Evolutionary conservation across 2,888 invertebrate genomes (phyloP).

Genomic region (Thera britannica): DNA sequence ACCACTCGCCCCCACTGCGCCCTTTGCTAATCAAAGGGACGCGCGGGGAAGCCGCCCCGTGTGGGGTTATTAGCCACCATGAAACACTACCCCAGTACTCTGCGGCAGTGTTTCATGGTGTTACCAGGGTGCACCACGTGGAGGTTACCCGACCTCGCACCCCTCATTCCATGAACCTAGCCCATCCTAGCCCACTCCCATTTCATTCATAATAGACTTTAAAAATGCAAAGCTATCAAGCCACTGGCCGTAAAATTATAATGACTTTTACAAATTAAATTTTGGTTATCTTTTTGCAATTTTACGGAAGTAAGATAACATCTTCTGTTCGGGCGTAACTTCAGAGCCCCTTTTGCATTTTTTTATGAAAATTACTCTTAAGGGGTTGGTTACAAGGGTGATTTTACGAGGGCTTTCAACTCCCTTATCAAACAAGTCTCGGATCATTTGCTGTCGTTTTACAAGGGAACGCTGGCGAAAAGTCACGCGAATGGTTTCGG

Average conservation of each 20-base stretch:
- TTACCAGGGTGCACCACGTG: too few species aligned
- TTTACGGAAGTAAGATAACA: conserved; percentile 39
- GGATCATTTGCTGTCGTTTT: conserved; percentile 68
- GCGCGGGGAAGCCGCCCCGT: too few species aligned
- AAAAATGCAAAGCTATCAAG: conserved; percentile 32
- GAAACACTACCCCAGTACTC: too few species aligned
- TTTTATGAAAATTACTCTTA: conserved; percentile 13
- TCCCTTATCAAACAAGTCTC: conserved; percentile 50
- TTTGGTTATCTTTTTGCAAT: conserved; percentile 42
- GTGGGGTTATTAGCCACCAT: too few species aligned
- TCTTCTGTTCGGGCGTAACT: conserved; percentile 45
- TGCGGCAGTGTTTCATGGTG: too few species aligned
- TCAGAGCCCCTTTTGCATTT: conserved; percentile 36
- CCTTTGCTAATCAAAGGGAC: too few species aligned
- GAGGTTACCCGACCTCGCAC: too few species aligned
- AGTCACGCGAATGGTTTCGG: conserved; percentile 67
- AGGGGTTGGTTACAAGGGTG: conserved; percentile 16
- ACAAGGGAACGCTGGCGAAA: conserved; percentile 61
- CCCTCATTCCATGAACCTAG: conserved; percentile 11
- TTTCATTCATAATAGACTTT: conserved; percentile 27
- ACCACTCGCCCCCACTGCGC: too few species aligned
- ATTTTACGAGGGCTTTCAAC: conserved; percentile 8
- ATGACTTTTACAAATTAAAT: conserved; percentile 44
- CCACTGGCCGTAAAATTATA: conserved; percentile 38
- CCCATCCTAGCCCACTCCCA: conserved; percentile 14